phyloP scores from a whole-genome alignment of 2,797 vertebrate genomes.

The Lithobates sylvaticus region DNA sequence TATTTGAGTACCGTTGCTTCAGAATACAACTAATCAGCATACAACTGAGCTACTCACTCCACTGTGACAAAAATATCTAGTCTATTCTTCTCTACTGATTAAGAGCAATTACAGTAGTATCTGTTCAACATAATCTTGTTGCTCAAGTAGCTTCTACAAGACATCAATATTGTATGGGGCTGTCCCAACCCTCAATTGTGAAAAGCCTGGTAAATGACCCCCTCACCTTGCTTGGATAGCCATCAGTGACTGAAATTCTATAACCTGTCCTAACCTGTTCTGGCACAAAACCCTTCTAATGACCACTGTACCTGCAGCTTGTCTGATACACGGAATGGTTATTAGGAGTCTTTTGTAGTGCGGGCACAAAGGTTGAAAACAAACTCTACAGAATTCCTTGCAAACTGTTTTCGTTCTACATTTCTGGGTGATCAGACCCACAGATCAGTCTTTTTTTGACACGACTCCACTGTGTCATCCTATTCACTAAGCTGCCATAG shows the following conservation, averaged over 20 bases:
- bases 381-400: background rate
- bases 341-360: background rate
- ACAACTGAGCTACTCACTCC: background rate
- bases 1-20: no score
- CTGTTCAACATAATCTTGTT: background rate
- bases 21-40: background rate
- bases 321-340: background rate
- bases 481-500: no score
- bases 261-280: constrained; percentile 38
- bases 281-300: background rate
- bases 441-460: no score
- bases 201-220: constrained; percentile 7
- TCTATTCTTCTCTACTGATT: background rate
- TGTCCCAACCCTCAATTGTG: background rate
- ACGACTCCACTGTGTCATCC: no score
- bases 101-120: background rate
- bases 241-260: constrained; percentile 6
- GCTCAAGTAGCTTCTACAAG: background rate
- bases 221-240: constrained; percentile 12
- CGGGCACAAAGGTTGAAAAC: background rate
- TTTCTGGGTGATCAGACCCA: no score
- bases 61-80: background rate
- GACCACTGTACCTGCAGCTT: background rate
- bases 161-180: background rate
- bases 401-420: background rate